Evolutionary conservation across 2,113 vertebrate genomes (phyloP).

Genomic region (Pteronura brasiliensis): DNA sequence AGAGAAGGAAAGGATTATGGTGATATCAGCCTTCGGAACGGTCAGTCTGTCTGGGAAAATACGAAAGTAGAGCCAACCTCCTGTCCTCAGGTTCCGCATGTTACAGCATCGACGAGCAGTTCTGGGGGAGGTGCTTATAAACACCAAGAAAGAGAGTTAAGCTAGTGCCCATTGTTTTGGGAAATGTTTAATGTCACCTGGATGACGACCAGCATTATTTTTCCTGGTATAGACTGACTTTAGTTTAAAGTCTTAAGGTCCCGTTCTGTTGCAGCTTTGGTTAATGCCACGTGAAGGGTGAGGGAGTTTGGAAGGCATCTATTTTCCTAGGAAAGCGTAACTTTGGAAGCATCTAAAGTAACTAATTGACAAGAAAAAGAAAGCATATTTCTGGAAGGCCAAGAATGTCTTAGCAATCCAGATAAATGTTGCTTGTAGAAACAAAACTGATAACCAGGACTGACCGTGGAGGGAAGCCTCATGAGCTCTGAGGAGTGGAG

Average conservation of each 20-base stretch:
- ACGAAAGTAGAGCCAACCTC: not conserved
- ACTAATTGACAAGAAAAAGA: slow-evolving; percentile 57
- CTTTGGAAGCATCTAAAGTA: slow-evolving; percentile 28
- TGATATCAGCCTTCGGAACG: not conserved
- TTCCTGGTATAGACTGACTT: not conserved
- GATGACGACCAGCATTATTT: not conserved
- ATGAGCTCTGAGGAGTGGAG: not conserved
- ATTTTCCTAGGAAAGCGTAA: not conserved
- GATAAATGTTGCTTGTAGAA: slow-evolving; percentile 46
- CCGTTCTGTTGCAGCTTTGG: not conserved
- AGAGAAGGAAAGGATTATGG: not conserved
- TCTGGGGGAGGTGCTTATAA: not conserved
- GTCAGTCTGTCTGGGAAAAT: not conserved
- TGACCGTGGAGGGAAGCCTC: not conserved
- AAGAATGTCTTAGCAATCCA: slow-evolving; percentile 41
- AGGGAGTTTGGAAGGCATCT: not conserved
- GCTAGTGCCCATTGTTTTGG: not conserved
- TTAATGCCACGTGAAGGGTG: not conserved
- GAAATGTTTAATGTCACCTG: not conserved
- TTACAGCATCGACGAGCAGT: not conserved
- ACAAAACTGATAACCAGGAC: slow-evolving; percentile 27
- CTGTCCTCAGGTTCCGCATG: not conserved
- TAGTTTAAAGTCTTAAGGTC: not conserved
- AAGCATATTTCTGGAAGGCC: slow-evolving; percentile 34
- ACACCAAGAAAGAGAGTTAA: not conserved